Percentiles rank a stretch among this genome's conserved stretches.
phyloP scores from a whole-genome alignment of 2,888 invertebrate genomes.

The Xanthorhoe spadicearia region DNA sequence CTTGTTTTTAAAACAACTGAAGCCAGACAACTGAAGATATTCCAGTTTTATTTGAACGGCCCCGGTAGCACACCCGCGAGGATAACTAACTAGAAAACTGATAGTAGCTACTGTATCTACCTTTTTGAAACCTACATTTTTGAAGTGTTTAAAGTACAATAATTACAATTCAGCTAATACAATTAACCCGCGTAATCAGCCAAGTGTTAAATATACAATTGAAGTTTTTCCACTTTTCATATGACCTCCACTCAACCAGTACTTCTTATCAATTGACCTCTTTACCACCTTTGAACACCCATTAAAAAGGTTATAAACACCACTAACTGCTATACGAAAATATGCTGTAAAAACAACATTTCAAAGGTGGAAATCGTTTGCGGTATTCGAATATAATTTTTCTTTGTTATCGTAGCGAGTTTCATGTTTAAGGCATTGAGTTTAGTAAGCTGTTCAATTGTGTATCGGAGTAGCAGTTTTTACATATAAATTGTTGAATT shows the following conservation, averaged over 20 bases:
- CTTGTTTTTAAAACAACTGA: too few species aligned
- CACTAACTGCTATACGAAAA: constrained; percentile 38
- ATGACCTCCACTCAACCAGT: constrained; percentile 67
- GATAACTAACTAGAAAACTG: too few species aligned
- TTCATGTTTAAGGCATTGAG: constrained; percentile 69
- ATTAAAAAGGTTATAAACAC: constrained; percentile 53
- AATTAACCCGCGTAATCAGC: constrained; percentile 31
- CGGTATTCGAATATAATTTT: constrained; percentile 49
- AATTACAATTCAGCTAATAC: constrained; percentile 5
- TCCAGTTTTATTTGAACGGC: too few species aligned
- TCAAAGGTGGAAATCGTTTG: constrained; percentile 49
- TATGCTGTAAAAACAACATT: constrained; percentile 39
- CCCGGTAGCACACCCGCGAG: too few species aligned
- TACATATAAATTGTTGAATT: constrained; percentile 33
- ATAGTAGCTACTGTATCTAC: too few species aligned
- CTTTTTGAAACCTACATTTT: not conserved
- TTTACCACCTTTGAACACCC: constrained; percentile 61
- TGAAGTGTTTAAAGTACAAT: not conserved
- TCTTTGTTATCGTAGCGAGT: constrained; percentile 65
- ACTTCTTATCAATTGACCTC: constrained; percentile 79
- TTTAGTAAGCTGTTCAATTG: constrained; percentile 60
- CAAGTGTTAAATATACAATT: constrained; percentile 41
- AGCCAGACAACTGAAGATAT: too few species aligned
- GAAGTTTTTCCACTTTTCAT: constrained; percentile 69
- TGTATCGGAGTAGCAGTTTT: constrained; percentile 48